Evolutionary conservation across 37 sponge, comb jelly and placozoan species (phyloP).

Genomic region (Oopsacas minuta): DNA sequence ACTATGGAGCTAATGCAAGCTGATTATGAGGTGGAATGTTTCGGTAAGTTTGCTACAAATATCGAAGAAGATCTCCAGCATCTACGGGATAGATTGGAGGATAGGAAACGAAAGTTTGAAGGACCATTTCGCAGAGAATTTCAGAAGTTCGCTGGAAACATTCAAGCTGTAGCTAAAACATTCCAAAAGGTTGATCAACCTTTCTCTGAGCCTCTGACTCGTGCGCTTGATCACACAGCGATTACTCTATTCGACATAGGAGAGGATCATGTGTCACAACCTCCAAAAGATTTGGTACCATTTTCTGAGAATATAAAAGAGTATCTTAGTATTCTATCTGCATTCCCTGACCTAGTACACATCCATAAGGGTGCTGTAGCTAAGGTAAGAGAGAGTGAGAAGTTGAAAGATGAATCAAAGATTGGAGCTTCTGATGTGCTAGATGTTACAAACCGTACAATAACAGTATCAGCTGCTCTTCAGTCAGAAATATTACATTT

Average conservation of each 20-base stretch:
- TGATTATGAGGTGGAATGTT: constrained; percentile 16
- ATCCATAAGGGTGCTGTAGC: constrained; percentile 44
- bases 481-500: constrained; percentile 81
- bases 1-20: constrained; percentile 5
- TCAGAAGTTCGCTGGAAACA: not conserved
- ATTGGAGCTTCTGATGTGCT: constrained; percentile 41
- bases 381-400: constrained; percentile 56
- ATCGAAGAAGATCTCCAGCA: constrained; percentile 17
- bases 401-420: constrained; percentile 63
- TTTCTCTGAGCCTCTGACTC: not conserved
- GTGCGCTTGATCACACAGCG: constrained; percentile 1
- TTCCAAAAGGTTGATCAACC: constrained; percentile 4
- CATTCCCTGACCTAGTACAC: constrained; percentile 58
- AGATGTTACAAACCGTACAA: not conserved
- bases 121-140: not conserved
- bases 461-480: constrained; percentile 16
- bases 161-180: not conserved
- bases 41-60: constrained; percentile 8
- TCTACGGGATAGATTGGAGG: not conserved
- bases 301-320: constrained; percentile 69
- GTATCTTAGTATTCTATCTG: constrained; percentile 66
- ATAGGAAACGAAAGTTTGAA: constrained; percentile 1
- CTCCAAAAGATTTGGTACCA: constrained; percentile 68
- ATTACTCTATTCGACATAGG: not conserved
- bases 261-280: constrained; percentile 32